Evolutionary conservation across 2,888 invertebrate species (phyloP).

Genomic region (Andricus quercusramuli): DNA sequence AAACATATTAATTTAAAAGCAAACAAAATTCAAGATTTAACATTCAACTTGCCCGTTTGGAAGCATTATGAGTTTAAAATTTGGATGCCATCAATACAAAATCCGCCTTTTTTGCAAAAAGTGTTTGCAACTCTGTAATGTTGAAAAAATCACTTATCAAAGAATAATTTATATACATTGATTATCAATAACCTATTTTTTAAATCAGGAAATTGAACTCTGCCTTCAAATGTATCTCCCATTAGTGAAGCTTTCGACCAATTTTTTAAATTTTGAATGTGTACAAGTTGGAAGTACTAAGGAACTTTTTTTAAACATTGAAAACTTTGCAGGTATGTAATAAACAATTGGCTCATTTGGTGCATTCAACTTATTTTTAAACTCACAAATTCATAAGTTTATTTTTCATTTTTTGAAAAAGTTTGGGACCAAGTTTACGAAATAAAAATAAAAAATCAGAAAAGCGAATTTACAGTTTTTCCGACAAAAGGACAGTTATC

Average conservation of each 20-base stretch:
- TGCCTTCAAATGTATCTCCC: conserved; percentile 15
- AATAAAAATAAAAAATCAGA: conserved; percentile 17
- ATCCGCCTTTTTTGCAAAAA: too few relatives aligned
- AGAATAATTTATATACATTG: too few relatives aligned
- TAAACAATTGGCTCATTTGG: not conserved
- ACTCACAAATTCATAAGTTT: not conserved
- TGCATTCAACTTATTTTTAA: not conserved
- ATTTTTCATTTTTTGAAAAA: not conserved
- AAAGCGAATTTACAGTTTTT: not conserved
- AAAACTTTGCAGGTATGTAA: conserved; percentile 35
- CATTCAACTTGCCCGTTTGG: too few relatives aligned
- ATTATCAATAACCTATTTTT: not conserved
- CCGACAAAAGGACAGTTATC: conserved; percentile 9
- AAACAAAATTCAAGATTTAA: too few relatives aligned
- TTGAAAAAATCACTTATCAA: too few relatives aligned
- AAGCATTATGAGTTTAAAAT: too few relatives aligned
- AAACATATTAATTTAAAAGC: too few relatives aligned
- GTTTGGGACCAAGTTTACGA: conserved; percentile 32
- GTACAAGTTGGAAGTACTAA: not conserved
- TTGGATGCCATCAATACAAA: too few relatives aligned
- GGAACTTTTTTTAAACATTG: not conserved
- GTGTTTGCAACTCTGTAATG: too few relatives aligned
- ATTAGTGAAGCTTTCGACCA: not conserved
- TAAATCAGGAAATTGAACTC: conserved; percentile 17
- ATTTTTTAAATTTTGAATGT: not conserved